phyloP scores from a whole-genome alignment of 1,140 invertebrate genomes.

The Sycobia sp. region DNA sequence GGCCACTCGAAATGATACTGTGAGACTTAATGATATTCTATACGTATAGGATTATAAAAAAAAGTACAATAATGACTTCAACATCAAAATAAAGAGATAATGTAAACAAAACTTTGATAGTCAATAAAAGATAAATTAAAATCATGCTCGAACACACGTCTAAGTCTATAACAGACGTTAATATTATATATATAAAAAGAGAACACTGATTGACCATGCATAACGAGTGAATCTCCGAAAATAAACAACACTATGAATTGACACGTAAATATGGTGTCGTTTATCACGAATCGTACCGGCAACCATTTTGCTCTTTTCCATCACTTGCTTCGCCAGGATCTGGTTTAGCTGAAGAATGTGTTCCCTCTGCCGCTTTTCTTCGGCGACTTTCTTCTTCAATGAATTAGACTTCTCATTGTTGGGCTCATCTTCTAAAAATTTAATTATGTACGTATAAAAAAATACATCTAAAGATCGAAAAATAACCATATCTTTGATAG shows the following conservation, averaged over 20 bases:
- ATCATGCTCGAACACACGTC: conserved; percentile 27
- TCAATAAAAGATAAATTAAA: conserved; percentile 9
- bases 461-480: not conserved
- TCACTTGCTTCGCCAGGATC: conserved; percentile 90
- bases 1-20: conserved; percentile 28
- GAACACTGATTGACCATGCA: conserved; percentile 35
- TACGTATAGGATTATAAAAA: conserved; percentile 12
- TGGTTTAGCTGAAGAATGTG: conserved; percentile 88
- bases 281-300: conserved; percentile 73
- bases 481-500: no score
- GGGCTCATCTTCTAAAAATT: conserved; percentile 51
- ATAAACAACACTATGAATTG: conserved; percentile 30
- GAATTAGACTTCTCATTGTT: conserved; percentile 53
- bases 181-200: conserved; percentile 1
- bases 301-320: conserved; percentile 91
- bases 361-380: conserved; percentile 85
- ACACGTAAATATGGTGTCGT: conserved; percentile 15
- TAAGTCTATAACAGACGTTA: conserved; percentile 19
- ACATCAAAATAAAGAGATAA: conserved; percentile 17
- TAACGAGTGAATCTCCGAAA: conserved; percentile 36
- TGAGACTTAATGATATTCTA: conserved; percentile 28
- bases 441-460: not conserved
- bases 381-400: conserved; percentile 68
- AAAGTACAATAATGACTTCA: conserved; percentile 12
- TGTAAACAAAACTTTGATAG: conserved; percentile 10